Conservation (phyloP, 2,113 vertebrate genomes). For the Nibea albiflora region DNA sequence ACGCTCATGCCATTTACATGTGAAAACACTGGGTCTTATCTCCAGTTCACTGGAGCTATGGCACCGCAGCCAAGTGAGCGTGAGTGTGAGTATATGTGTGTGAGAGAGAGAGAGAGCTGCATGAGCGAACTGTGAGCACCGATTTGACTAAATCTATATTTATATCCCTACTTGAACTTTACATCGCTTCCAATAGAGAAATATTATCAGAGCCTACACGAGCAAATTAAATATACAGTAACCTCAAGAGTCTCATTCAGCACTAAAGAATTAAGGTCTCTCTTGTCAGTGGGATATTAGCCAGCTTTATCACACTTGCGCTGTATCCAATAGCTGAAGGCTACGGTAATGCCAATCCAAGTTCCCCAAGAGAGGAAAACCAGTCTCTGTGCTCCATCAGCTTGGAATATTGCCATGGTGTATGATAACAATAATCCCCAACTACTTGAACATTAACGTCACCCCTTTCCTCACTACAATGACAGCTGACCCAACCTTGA, state of each 20-base stretch:
- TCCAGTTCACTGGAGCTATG: conserved; percentile 75
- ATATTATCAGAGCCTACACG: neutral
- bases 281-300: conserved; percentile 38
- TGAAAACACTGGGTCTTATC: conserved; percentile 84
- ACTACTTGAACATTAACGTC: conserved; percentile 19
- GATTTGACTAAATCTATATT: conserved; percentile 25
- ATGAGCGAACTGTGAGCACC: conserved; percentile 32
- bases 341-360: conserved; percentile 47
- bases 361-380: conserved; percentile 58
- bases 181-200: neutral
- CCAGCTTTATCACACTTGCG: conserved; percentile 54
- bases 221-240: conserved; percentile 15
- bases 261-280: conserved; percentile 29
- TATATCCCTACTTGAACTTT: conserved; percentile 21
- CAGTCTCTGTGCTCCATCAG: conserved; percentile 31
- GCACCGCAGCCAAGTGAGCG: conserved; percentile 65
- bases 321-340: conserved; percentile 30
- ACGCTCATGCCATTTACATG: conserved; percentile 81
- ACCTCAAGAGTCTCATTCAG: conserved; percentile 23
- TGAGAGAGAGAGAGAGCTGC: conserved; percentile 19
- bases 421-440: conserved; percentile 27
- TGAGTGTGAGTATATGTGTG: conserved; percentile 34
- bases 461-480: neutral
- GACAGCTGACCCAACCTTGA: neutral
- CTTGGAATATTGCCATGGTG: conserved; percentile 49